Conservation (phyloP, 2,113 vertebrate species). For the Cricetomys ansorgei region DNA sequence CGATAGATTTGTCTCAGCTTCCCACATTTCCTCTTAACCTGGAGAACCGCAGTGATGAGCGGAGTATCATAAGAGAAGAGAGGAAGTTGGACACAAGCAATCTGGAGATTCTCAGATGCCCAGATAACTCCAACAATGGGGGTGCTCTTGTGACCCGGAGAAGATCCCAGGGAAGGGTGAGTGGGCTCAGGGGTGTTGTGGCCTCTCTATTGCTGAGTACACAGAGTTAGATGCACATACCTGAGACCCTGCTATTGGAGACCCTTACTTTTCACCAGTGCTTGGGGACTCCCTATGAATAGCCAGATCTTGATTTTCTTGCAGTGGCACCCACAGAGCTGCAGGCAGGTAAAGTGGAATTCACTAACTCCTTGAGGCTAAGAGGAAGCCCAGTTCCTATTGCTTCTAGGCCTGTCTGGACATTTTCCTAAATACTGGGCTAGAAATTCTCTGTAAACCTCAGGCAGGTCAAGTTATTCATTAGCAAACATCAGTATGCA, state of each 20-base stretch:
- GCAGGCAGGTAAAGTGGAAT: not conserved
- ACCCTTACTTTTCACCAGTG: not conserved
- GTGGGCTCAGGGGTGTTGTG: not conserved
- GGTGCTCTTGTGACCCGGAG: not conserved
- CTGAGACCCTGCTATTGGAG: not conserved
- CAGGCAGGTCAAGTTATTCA: slow-evolving; percentile 64
- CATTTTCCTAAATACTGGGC: slow-evolving; percentile 19
- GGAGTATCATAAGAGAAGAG: not conserved
- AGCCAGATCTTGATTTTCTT: not conserved
- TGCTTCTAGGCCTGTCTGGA: not conserved
- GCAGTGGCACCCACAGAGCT: not conserved
- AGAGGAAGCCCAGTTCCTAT: not conserved
- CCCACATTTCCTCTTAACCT: not conserved
- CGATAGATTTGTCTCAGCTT: not conserved
- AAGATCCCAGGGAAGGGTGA: not conserved
- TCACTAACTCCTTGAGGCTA: not conserved
- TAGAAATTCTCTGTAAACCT: slow-evolving; percentile 33
- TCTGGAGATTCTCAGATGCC: not conserved
- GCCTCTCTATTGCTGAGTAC: not conserved
- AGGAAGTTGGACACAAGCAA: not conserved
- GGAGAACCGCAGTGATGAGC: not conserved
- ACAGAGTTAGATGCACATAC: not conserved
- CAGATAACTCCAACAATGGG: not conserved
- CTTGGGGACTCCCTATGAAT: not conserved
- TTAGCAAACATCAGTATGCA: slow-evolving; percentile 68